Conservation (phyloP, 1,140 invertebrate species). For the Arion vulgaris region DNA sequence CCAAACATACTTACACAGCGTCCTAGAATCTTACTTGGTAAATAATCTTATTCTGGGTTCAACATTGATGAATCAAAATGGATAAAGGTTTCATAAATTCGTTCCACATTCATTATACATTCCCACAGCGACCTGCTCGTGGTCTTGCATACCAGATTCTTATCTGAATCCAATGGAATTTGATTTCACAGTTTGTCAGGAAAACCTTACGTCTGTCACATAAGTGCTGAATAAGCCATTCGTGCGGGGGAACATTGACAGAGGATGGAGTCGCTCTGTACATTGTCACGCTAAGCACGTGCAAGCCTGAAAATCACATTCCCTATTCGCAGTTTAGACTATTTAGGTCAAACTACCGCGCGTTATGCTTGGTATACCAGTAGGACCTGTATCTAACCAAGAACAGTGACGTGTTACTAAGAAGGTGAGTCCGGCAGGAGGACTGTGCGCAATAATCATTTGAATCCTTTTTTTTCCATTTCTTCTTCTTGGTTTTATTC, state of each 20-base stretch:
- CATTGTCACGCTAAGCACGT: neutral
- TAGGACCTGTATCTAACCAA: no score
- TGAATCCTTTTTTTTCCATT: no score
- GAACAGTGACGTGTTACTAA: no score
- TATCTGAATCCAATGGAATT: neutral
- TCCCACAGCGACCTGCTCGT: constrained; percentile 4
- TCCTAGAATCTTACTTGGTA: neutral
- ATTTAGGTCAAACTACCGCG: neutral
- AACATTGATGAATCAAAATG: neutral
- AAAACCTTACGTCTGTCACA: neutral
- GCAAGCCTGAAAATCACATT: neutral
- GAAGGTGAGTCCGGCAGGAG: no score
- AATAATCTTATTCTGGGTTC: neutral
- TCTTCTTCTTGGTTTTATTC: no score
- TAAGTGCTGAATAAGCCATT: constrained; percentile 1
- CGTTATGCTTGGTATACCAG: neutral
- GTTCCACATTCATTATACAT: neutral
- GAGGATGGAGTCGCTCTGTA: neutral
- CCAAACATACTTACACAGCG: no score
- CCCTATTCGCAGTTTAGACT: neutral
- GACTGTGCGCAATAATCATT: no score
- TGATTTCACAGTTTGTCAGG: constrained; percentile 1
- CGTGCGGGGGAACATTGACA: neutral
- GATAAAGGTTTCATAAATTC: neutral
- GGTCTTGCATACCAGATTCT: neutral